A percentile compares a stretch with the other conserved stretches of the same genome.
Conservation (phyloP, 2,113 vertebrate genomes). For the Podarcis cretensis region DNA sequence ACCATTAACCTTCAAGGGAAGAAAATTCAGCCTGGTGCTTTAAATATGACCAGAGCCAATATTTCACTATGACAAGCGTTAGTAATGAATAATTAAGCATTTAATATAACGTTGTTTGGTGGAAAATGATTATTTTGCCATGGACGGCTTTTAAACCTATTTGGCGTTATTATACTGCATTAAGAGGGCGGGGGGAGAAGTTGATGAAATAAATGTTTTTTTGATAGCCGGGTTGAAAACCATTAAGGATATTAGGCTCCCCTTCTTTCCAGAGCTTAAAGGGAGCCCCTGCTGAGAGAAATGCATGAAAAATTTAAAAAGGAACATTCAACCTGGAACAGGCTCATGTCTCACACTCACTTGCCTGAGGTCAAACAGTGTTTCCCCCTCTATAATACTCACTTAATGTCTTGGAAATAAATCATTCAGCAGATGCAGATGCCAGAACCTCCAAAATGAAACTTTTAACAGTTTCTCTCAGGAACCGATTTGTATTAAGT, state of each 20-base stretch:
- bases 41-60: conserved; percentile 86
- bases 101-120: conserved; percentile 90
- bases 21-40: conserved; percentile 81
- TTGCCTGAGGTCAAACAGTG: conserved; percentile 79
- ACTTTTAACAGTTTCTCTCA: conserved; percentile 35
- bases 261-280: conserved; percentile 84
- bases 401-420: conserved; percentile 83
- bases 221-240: conserved; percentile 78
- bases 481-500: conserved; percentile 64
- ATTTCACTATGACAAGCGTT: conserved; percentile 91
- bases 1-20: conserved; percentile 90
- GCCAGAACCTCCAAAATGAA: conserved; percentile 65
- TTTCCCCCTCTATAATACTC: conserved; percentile 76
- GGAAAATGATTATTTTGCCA: conserved; percentile 92
- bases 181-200: conserved; percentile 71
- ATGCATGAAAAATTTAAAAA: conserved; percentile 94
- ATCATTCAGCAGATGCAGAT: conserved; percentile 85
- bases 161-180: conserved; percentile 78
- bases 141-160: conserved; percentile 86
- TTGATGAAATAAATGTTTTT: conserved; percentile 84
- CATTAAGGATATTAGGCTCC: conserved; percentile 83
- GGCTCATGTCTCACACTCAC: conserved; percentile 73
- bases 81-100: conserved; percentile 98
- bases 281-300: conserved; percentile 84
- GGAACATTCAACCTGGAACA: conserved; percentile 85